Evolutionary conservation across 2,888 invertebrate genomes (phyloP).

Genomic region (Tenthredo amoena): DNA sequence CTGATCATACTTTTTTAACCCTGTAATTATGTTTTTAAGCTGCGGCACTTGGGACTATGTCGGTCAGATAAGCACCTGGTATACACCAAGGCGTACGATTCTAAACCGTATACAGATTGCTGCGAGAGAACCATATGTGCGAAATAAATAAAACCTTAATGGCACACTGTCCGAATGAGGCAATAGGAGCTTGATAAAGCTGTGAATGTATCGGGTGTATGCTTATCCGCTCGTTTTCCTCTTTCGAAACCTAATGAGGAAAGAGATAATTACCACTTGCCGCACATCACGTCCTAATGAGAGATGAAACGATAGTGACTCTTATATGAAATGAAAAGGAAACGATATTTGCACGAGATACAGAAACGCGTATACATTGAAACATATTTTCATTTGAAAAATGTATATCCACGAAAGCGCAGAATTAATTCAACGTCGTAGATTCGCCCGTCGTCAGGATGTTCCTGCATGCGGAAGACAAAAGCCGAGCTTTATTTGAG

Average conservation of each 20-base stretch:
- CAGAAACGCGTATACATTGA: not conserved
- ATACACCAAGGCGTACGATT: conserved; percentile 51
- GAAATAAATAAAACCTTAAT: conserved; percentile 16
- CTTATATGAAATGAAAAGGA: not conserved
- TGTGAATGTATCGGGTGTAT: not conserved
- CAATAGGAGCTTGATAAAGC: not conserved
- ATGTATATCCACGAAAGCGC: not conserved
- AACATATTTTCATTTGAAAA: not conserved
- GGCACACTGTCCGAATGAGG: not conserved
- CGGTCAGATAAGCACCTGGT: conserved; percentile 53
- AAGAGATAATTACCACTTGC: too few species aligned
- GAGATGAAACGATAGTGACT: too few species aligned
- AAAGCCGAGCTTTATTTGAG: conserved; percentile 53
- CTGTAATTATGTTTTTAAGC: conserved; percentile 46
- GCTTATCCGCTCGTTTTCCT: not conserved
- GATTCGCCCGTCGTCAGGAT: conserved; percentile 34
- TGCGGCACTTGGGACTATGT: conserved; percentile 52
- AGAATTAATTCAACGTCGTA: conserved; percentile 39
- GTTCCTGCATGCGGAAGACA: conserved; percentile 51
- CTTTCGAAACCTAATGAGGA: not conserved
- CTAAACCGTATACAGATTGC: conserved; percentile 58
- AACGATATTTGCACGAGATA: not conserved
- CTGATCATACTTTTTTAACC: conserved; percentile 6
- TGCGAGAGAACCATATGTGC: conserved; percentile 55
- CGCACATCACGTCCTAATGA: too few species aligned